Evolutionary conservation across 2,113 vertebrate species (phyloP).

Genomic region (Hyperopisus bebe): DNA sequence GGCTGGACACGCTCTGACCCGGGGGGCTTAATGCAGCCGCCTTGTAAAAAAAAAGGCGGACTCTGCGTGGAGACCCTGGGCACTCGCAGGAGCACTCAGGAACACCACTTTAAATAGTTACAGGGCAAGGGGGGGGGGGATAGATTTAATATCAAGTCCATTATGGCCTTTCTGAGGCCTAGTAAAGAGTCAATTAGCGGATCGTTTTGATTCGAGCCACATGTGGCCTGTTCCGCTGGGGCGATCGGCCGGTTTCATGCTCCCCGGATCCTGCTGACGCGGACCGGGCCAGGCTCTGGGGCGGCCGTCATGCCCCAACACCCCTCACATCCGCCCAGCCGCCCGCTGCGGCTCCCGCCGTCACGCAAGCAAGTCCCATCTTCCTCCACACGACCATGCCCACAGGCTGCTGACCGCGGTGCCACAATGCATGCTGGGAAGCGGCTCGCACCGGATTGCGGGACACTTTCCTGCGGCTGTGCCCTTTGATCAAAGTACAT

Average conservation of each 20-base stretch:
- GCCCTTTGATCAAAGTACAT: conserved; percentile 56
- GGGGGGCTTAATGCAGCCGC: conserved; percentile 80
- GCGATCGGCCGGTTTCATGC: conserved; percentile 29
- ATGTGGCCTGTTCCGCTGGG: conserved; percentile 62
- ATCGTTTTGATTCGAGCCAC: conserved; percentile 96
- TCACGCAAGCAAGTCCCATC: not conserved
- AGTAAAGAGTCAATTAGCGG: conserved; percentile 99
- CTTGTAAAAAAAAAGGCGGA: conserved; percentile 79
- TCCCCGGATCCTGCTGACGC: not conserved
- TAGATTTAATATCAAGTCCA: conserved; percentile 98
- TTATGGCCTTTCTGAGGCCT: conserved; percentile 84
- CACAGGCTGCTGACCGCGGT: not conserved
- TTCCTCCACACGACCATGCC: not conserved
- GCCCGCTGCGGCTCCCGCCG: not conserved
- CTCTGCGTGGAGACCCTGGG: conserved; percentile 62
- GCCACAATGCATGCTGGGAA: not conserved
- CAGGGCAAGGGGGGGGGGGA: conserved; percentile 57
- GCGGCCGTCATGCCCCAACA: not conserved
- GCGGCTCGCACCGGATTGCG: not conserved
- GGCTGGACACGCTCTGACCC: conserved; percentile 62
- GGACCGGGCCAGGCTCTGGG: not conserved
- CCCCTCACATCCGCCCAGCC: not conserved
- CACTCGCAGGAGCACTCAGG: conserved; percentile 74
- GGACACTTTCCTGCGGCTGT: conserved; percentile 45
- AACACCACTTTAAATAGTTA: conserved; percentile 87